These are phyloP conservation scores for Gyrodactylus salaris DNA, from an alignment of 1,140 invertebrate species.

Conservation along the genomic window DNA sequence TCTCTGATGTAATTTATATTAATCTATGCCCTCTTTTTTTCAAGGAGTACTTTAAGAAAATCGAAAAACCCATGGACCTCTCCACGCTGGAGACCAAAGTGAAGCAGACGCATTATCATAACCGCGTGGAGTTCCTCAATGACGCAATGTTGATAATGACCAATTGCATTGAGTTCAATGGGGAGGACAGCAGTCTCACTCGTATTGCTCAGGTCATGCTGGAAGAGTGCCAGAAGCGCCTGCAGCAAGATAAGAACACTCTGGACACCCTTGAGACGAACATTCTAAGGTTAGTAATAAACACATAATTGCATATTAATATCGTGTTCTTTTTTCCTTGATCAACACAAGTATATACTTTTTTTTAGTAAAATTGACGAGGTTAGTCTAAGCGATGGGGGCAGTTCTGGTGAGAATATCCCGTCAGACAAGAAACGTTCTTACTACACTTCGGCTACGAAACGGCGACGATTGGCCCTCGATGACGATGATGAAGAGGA, in stretches of 20 bases:
- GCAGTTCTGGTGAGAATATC: not conserved
- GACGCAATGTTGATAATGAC: slow-evolving; percentile 52
- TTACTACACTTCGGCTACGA: not conserved
- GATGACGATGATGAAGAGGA: too few relatives aligned
- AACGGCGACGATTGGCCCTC: not conserved
- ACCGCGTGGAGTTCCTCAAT: slow-evolving; percentile 53
- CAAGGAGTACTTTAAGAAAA: slow-evolving; percentile 58
- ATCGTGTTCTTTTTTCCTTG: too few relatives aligned
- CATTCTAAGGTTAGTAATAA: not conserved
- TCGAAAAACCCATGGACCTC: slow-evolving; percentile 70
- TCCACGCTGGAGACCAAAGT: slow-evolving; percentile 31
- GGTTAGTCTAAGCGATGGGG: not conserved
- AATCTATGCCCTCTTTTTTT: not conserved
- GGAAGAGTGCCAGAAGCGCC: not conserved
- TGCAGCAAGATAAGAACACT: not conserved
- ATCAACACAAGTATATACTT: not conserved
- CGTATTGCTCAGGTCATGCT: not conserved
- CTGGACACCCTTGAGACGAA: slow-evolving; percentile 4
- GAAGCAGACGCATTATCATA: slow-evolving; percentile 34
- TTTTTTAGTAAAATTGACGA: not conserved
- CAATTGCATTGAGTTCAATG: slow-evolving; percentile 65
- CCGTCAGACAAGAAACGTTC: not conserved
- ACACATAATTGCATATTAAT: too few relatives aligned
- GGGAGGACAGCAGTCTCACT: slow-evolving; percentile 25
- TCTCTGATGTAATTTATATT: not conserved